phyloP scores from a whole-genome alignment of 2,113 vertebrate genomes.

The Percina caprodes region DNA sequence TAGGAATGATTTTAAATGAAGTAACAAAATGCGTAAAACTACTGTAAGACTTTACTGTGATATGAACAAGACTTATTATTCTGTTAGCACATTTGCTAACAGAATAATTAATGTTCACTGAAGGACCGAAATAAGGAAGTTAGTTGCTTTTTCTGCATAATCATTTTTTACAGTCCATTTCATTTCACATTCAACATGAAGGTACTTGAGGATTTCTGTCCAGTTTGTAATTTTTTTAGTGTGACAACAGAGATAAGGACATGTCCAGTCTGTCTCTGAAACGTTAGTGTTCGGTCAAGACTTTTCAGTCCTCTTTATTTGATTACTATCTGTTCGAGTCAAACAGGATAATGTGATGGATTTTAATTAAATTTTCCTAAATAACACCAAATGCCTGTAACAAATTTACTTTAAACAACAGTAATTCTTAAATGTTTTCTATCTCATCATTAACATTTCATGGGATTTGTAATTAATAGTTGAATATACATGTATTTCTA shows the following conservation, averaged over 20 bases:
- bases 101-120: constrained; percentile 4
- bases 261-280: not conserved
- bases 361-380: not conserved
- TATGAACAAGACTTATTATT: not conserved
- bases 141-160: not conserved
- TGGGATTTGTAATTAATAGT: constrained; percentile 29
- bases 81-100: constrained; percentile 10
- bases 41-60: constrained; percentile 6
- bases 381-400: constrained; percentile 29
- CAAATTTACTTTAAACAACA: constrained; percentile 2
- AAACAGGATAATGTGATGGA: constrained; percentile 28
- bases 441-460: constrained; percentile 3
- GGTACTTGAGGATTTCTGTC: not conserved
- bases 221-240: not conserved
- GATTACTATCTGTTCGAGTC: not conserved
- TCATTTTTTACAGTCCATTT: not conserved
- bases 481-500: constrained; percentile 35
- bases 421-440: not conserved
- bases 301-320: not conserved
- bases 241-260: not conserved
- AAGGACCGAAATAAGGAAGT: constrained; percentile 8
- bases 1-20: constrained; percentile 34
- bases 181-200: constrained; percentile 14
- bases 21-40: not conserved
- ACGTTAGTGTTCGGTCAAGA: not conserved